Evolutionary conservation across 2,797 vertebrate species (phyloP), one percentile per base, ranked within the genome.

Genomic region (Lacerta bilineata): DNA sequence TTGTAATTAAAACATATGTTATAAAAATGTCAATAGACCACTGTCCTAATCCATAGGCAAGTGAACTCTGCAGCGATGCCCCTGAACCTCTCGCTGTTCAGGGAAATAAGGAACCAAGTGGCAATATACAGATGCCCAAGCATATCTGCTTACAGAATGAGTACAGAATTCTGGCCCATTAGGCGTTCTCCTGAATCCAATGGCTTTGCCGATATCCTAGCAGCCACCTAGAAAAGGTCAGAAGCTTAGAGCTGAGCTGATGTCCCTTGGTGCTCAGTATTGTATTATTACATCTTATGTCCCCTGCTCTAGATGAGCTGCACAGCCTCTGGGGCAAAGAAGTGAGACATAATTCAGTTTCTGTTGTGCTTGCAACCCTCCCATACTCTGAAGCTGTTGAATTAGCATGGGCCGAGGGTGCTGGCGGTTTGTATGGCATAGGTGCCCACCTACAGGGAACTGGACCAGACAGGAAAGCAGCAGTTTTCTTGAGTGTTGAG

Each of bases 21-120:
- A 68, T 36, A 55, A 72, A 29, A 17, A 68, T 77, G 75, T n/a
- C 15, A 17, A 79, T 23, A 33, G 75, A 20, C 50, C 5, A 33
- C 18, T 61, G 27, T 41, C 23, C 20, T 64, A 23, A 43, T 69
- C 27, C 41, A n/a, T 36, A 72, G 46, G 46, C 29, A 69, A 46
- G 13, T 29, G 11, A n/a, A 46, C 8, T 27, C 8, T 8, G 10
- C n/a, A 1, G n/a, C 0, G 3, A 23, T 64, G 18, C 46, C 1
- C 6, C 46, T 36, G 23, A 8, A 50, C 7, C 1, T 18, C 50
- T 43, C 11, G 8, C 41, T 25, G 2, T 1, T 2, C 1, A 5
- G n/a, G 36, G 5, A 25, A 74, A 39, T n/a, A 36, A 74, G 36
- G 46, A 27, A 10, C 50, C 29, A 8, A 74, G 11, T 59, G 27